Percentiles rank a stretch among this genome's conserved stretches.
phyloP scores from a whole-genome alignment of 2,113 vertebrate genomes.

The Spilogale gracilis region DNA sequence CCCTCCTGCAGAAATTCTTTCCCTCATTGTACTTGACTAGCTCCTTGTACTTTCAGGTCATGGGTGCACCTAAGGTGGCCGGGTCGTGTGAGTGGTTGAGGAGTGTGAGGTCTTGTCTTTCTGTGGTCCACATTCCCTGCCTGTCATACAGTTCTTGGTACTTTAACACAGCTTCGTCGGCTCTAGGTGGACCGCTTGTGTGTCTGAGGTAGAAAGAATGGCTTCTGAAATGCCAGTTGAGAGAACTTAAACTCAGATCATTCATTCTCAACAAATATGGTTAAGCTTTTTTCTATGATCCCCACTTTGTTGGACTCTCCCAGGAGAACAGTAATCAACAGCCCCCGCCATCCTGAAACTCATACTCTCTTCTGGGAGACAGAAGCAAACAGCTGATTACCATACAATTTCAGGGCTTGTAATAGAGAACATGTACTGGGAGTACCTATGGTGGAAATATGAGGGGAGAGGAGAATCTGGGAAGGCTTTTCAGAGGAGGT shows the following conservation, averaged over 20 bases:
- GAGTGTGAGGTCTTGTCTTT: not conserved
- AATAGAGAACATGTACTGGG: not conserved
- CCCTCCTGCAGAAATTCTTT: not conserved
- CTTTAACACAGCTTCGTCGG: not conserved
- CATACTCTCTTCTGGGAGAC: not conserved
- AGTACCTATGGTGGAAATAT: not conserved
- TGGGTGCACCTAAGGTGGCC: not conserved
- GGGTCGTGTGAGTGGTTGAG: not conserved
- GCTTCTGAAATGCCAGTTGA: slow-evolving; percentile 32
- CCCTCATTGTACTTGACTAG: not conserved
- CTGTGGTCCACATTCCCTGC: not conserved
- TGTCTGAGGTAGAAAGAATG: not conserved
- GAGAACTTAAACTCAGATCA: not conserved
- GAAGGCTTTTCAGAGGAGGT: not conserved
- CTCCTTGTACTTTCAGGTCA: not conserved
- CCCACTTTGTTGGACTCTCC: not conserved
- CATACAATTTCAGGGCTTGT: not conserved
- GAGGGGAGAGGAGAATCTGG: not conserved
- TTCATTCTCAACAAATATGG: not conserved
- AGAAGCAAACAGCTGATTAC: not conserved
- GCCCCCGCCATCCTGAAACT: not conserved
- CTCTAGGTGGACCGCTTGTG: not conserved
- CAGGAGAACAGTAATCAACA: not conserved
- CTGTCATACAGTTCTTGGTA: not conserved
- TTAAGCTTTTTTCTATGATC: not conserved